Percentiles rank a stretch among this genome's conserved stretches.
phyloP scores from a whole-genome alignment of 1,140 invertebrate species.

The Drosophila bifasciata region DNA sequence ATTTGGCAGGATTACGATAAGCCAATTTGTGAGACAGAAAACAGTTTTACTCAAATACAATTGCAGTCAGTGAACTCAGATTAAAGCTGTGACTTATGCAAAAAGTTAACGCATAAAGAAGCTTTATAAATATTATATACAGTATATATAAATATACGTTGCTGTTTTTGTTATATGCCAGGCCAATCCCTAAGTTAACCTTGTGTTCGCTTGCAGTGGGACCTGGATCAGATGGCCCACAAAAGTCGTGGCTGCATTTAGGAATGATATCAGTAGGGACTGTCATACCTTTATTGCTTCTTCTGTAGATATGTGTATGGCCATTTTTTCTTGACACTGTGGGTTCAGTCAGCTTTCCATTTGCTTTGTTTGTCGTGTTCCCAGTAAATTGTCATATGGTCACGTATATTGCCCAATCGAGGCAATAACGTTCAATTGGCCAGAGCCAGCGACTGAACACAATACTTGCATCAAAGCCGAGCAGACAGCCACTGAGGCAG shows the following conservation, averaged over 20 bases:
- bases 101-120: too few relatives aligned
- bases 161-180: too few relatives aligned
- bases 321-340: neutral
- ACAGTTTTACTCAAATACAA: too few relatives aligned
- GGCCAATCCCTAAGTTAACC: neutral
- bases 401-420: slow-evolving; percentile 46
- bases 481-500: neutral
- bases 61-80: too few relatives aligned
- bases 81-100: too few relatives aligned
- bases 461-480: slow-evolving; percentile 3
- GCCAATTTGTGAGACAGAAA: too few relatives aligned
- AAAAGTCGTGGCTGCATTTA: neutral
- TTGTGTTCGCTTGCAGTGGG: slow-evolving; percentile 11
- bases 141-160: too few relatives aligned
- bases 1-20: too few relatives aligned
- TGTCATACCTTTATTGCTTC: neutral
- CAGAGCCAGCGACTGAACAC: slow-evolving; percentile 5
- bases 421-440: slow-evolving; percentile 73
- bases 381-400: slow-evolving; percentile 40
- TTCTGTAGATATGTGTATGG: neutral
- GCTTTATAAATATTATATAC: too few relatives aligned
- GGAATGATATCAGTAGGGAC: neutral
- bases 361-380: slow-evolving; percentile 9
- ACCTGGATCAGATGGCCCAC: neutral
- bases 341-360: neutral